These are phyloP conservation scores for Steinernema scapterisci DNA, from an alignment of 2,888 invertebrate species.

Conservation along the genomic window DNA sequence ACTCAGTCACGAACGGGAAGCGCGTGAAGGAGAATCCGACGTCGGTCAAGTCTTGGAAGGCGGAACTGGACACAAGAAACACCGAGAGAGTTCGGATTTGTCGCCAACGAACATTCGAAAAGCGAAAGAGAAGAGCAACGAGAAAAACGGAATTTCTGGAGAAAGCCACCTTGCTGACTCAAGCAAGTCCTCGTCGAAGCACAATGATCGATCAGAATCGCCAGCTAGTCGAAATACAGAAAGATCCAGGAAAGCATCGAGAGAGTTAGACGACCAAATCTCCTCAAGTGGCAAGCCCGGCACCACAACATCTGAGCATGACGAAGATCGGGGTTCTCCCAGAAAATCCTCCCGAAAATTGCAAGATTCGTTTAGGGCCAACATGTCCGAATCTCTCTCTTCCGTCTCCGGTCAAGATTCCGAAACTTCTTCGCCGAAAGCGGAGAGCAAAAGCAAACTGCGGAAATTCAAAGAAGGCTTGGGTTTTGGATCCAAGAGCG, in stretches of 20 bases:
- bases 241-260: not conserved
- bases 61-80: constrained; percentile 31
- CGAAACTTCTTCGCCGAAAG: too few species aligned
- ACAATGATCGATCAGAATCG: constrained; percentile 11
- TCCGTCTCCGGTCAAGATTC: too few species aligned
- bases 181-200: not conserved
- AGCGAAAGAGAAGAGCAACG: constrained; percentile 7
- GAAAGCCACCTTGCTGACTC: not conserved
- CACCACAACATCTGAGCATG: not conserved
- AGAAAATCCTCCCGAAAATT: too few species aligned
- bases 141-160: not conserved
- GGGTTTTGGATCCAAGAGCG: too few species aligned
- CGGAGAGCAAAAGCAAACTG: too few species aligned
- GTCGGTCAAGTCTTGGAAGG: constrained; percentile 25
- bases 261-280: too few species aligned
- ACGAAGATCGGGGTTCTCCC: not conserved
- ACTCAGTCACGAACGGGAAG: not conserved
- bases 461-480: too few species aligned
- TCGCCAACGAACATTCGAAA: constrained; percentile 34
- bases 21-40: constrained; percentile 19
- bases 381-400: too few species aligned
- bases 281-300: not conserved
- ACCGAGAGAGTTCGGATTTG: not conserved
- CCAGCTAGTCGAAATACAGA: not conserved
- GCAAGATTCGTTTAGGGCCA: too few species aligned